phyloP scores from a whole-genome alignment of 2,888 invertebrate genomes.

The Cheilosia impressa region DNA sequence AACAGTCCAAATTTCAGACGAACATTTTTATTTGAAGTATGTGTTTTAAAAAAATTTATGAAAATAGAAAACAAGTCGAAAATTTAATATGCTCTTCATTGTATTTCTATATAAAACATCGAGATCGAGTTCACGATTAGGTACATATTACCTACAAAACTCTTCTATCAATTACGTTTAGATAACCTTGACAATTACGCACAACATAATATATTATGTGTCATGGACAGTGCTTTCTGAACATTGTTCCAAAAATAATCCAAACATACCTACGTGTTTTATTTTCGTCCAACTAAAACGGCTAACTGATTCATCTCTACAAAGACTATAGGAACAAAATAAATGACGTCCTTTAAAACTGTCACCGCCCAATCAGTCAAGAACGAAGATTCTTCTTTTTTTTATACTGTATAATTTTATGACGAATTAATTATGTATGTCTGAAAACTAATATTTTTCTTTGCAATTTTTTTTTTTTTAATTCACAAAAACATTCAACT shows the following conservation, averaged over 20 bases:
- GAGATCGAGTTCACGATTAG: neutral
- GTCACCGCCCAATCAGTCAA: neutral
- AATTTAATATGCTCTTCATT: no score
- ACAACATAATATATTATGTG: slow-evolving; percentile 11
- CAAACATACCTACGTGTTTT: slow-evolving; percentile 6
- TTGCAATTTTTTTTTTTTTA: neutral
- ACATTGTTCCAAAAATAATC: slow-evolving; percentile 28
- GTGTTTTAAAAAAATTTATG: no score
- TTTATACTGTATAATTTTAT: neutral
- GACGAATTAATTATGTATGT: neutral
- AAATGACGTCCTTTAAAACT: slow-evolving; percentile 7
- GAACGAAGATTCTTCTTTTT: slow-evolving; percentile 15
- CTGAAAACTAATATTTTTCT: neutral
- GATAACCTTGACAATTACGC: slow-evolving; percentile 35
- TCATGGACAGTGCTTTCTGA: slow-evolving; percentile 5
- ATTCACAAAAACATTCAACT: neutral
- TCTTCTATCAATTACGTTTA: slow-evolving; percentile 11
- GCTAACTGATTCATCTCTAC: slow-evolving; percentile 21
- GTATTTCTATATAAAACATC: neutral
- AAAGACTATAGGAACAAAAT: neutral
- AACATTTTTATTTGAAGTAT: no score
- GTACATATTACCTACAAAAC: neutral
- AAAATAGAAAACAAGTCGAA: no score
- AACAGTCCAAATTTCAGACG: no score
- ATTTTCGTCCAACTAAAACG: slow-evolving; percentile 6